Evolutionary conservation across 2,113 vertebrate genomes (phyloP).

Genomic region (Myotis yumanensis): DNA sequence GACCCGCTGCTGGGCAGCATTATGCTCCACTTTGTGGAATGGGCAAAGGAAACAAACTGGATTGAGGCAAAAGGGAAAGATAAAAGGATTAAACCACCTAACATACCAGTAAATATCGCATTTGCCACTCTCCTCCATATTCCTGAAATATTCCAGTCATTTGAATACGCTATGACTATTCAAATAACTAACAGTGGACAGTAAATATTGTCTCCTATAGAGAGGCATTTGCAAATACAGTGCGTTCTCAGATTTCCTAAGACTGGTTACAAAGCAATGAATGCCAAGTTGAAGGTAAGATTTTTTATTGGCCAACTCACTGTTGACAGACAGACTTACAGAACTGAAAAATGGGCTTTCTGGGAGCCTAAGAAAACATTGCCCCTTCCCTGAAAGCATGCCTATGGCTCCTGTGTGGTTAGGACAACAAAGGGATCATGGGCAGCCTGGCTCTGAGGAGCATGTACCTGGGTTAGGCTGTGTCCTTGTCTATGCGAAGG

Average conservation of each 20-base stretch:
- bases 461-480: constrained; percentile 51
- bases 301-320: constrained; percentile 56
- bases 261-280: constrained; percentile 18
- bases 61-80: background rate
- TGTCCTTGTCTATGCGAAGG: constrained; percentile 44
- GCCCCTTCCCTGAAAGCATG: background rate
- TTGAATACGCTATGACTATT: background rate
- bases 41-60: background rate
- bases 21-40: background rate
- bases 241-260: background rate
- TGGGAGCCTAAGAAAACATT: background rate
- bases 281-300: constrained; percentile 10
- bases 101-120: background rate
- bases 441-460: constrained; percentile 55
- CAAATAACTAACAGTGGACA: background rate
- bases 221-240: background rate
- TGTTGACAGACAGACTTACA: background rate
- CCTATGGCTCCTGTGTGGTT: background rate
- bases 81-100: background rate
- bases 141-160: constrained; percentile 39
- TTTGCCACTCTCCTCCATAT: constrained; percentile 39
- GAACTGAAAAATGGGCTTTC: background rate
- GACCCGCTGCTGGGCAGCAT: background rate
- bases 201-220: background rate
- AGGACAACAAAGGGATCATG: constrained; percentile 9